Evolutionary conservation across 2,888 invertebrate genomes (phyloP).

Genomic region (Acleris emargana): DNA sequence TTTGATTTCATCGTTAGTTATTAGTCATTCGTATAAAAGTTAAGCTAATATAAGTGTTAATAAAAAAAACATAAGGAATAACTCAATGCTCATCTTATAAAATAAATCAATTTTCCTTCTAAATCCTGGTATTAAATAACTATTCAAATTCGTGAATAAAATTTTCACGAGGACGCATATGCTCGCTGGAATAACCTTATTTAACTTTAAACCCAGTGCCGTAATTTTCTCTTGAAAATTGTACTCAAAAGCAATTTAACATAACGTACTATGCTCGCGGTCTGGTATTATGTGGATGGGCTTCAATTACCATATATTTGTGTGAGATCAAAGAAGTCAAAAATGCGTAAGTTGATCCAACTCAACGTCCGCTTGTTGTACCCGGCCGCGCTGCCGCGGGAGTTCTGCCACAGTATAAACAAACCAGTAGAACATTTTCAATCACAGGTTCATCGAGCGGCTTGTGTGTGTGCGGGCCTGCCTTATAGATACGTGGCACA

Average conservation of each 20-base stretch:
- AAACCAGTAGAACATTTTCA: too few species aligned
- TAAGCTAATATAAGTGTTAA: background rate
- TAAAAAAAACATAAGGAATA: background rate
- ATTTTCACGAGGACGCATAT: conserved; percentile 15
- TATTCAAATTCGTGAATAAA: conserved; percentile 16
- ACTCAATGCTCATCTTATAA: conserved; percentile 11
- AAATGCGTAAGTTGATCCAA: conserved; percentile 27
- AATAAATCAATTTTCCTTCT: conserved; percentile 12
- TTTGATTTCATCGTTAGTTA: too few species aligned
- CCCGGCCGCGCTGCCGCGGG: background rate
- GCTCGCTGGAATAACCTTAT: conserved; percentile 13
- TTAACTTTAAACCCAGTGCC: conserved; percentile 19
- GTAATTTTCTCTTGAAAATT: conserved; percentile 29
- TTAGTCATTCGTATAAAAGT: background rate
- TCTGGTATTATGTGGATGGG: conserved; percentile 30
- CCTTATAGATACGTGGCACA: too few species aligned
- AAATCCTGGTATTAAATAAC: conserved; percentile 19
- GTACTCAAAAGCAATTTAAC: conserved; percentile 19
- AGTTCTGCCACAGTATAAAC: background rate
- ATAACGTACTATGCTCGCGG: conserved; percentile 5
- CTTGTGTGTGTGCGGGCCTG: too few species aligned
- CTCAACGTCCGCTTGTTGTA: background rate
- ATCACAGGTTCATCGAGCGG: background rate
- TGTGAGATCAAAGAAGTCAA: conserved; percentile 36
- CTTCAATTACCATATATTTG: conserved; percentile 39